Percentiles rank a stretch among this genome's conserved stretches.
Conservation (phyloP, 2,888 invertebrate genomes). For the Xylocampa areola region DNA sequence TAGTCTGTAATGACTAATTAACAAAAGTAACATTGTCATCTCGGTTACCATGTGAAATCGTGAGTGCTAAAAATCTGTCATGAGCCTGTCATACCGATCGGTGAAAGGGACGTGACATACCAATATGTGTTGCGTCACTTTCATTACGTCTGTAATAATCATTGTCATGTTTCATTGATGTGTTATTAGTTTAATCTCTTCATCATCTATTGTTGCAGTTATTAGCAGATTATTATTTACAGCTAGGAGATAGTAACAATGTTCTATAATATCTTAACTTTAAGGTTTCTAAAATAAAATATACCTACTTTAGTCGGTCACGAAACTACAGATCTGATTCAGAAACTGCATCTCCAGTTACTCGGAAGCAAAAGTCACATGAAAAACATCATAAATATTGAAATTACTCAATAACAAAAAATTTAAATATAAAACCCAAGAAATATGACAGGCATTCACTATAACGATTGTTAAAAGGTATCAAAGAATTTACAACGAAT, state of each 20-base stretch:
- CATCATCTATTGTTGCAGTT: slow-evolving; percentile 11
- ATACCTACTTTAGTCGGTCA: no score
- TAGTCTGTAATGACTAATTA: slow-evolving; percentile 48
- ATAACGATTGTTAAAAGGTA: slow-evolving; percentile 42
- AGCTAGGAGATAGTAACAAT: neutral
- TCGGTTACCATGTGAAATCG: slow-evolving; percentile 50
- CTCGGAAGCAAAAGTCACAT: slow-evolving; percentile 36
- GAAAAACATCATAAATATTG: slow-evolving; percentile 37
- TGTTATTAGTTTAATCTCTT: slow-evolving; percentile 26
- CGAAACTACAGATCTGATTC: no score
- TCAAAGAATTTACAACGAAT: slow-evolving; percentile 37
- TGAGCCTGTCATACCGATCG: slow-evolving; percentile 44
- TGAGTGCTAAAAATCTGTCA: slow-evolving; percentile 57
- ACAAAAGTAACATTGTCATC: slow-evolving; percentile 34
- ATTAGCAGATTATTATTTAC: slow-evolving; percentile 4
- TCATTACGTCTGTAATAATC: slow-evolving; percentile 42
- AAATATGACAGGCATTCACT: slow-evolving; percentile 30
- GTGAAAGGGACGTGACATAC: slow-evolving; percentile 59
- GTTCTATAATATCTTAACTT: neutral
- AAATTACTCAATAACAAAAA: slow-evolving; percentile 27
- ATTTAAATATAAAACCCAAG: slow-evolving; percentile 22
- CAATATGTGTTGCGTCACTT: slow-evolving; percentile 50
- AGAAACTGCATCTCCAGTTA: slow-evolving; percentile 23
- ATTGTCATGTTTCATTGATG: slow-evolving; percentile 27
- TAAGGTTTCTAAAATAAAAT: neutral